phyloP scores from a whole-genome alignment of 2,888 invertebrate species.

The Patella pellucida region DNA sequence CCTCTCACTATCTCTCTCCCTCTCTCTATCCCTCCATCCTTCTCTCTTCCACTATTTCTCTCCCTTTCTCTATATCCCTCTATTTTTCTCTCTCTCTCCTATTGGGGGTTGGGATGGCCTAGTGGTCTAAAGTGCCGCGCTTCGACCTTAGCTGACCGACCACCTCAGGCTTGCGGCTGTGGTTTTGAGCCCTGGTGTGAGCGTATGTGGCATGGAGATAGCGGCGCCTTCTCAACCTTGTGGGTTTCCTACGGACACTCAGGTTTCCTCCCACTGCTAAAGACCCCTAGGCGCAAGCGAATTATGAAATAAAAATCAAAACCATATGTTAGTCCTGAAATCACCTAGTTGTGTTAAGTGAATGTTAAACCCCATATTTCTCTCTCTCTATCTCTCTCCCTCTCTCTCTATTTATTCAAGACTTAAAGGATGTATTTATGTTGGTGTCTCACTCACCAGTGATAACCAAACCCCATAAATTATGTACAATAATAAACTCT shows the following conservation, averaged over 20 bases:
- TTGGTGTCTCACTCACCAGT: background rate
- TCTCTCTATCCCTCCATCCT: constrained; percentile 7
- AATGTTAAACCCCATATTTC: background rate
- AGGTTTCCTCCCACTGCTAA: constrained; percentile 18
- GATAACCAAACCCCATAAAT: background rate
- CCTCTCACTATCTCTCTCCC: constrained; percentile 7
- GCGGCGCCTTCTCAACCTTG: too few relatives aligned
- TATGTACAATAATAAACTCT: constrained; percentile 6
- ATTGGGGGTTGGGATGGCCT: background rate
- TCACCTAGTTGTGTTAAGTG: background rate
- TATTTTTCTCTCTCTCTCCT: background rate
- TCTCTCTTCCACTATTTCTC: too few relatives aligned
- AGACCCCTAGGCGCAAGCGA: background rate
- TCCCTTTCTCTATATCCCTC: background rate
- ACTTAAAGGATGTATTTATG: background rate
- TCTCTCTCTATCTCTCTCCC: constrained; percentile 10
- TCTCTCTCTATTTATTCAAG: background rate
- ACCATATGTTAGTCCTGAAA: background rate
- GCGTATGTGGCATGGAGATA: too few relatives aligned
- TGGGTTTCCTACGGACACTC: too few relatives aligned
- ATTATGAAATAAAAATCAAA: background rate
- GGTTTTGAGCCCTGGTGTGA: too few relatives aligned
- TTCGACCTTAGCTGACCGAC: too few relatives aligned
- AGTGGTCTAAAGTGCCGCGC: too few relatives aligned
- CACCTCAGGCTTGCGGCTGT: too few relatives aligned